phyloP scores from a whole-genome alignment of 2,113 vertebrate genomes.

The Stigmatopora nigra region DNA sequence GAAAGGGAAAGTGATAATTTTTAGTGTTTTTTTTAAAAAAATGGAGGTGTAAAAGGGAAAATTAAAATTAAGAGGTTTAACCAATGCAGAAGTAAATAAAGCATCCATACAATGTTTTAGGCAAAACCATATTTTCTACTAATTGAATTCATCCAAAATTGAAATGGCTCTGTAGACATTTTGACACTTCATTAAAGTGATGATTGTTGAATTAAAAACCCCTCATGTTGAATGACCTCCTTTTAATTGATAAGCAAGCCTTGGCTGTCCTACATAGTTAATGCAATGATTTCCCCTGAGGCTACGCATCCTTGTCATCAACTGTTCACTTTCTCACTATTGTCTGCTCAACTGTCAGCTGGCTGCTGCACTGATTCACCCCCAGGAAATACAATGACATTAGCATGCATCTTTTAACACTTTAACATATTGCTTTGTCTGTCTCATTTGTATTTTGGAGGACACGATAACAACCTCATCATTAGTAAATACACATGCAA shows the following conservation, averaged over 20 bases:
- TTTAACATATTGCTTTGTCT: neutral
- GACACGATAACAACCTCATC: neutral
- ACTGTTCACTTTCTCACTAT: constrained; percentile 65
- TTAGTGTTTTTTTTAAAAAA: neutral
- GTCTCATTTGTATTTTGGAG: neutral
- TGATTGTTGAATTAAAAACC: constrained; percentile 28
- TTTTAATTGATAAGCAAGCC: constrained; percentile 58
- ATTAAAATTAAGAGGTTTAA: neutral
- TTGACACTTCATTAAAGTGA: constrained; percentile 46
- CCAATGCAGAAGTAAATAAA: neutral
- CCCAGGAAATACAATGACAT: neutral
- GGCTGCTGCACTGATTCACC: constrained; percentile 34
- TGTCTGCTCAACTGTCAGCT: constrained; percentile 61
- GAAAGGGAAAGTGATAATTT: too few relatives aligned
- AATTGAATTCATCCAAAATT: constrained; percentile 24
- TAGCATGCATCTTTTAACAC: constrained; percentile 25
- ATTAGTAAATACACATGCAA: neutral
- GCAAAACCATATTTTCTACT: constrained; percentile 12
- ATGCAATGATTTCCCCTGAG: constrained; percentile 48
- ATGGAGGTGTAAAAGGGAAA: neutral
- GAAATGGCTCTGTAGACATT: constrained; percentile 20
- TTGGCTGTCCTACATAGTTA: constrained; percentile 49
- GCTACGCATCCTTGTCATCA: constrained; percentile 54
- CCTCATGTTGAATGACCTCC: constrained; percentile 46
- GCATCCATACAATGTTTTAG: neutral